phyloP scores from a whole-genome alignment of 2,888 invertebrate genomes.

The Caenorhabditis becei region DNA sequence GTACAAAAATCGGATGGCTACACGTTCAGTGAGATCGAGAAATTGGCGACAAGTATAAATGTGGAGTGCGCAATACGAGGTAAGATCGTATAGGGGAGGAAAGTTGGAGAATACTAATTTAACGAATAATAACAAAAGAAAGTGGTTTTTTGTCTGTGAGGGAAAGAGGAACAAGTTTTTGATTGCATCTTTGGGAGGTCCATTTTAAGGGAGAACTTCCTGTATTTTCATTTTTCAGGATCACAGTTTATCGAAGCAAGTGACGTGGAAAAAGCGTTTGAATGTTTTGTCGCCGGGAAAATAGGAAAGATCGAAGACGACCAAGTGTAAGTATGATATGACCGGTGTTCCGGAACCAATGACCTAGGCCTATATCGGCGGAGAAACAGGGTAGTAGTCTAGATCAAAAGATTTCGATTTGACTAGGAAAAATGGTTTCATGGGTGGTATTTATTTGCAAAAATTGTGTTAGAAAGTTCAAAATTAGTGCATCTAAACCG shows the following conservation, averaged over 20 bases:
- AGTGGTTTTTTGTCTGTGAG: conserved; percentile 15
- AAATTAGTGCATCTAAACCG: background rate
- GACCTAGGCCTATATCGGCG: background rate
- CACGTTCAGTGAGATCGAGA: conserved; percentile 53
- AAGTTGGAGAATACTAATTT: background rate
- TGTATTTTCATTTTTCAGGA: conserved; percentile 31
- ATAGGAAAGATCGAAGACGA: conserved; percentile 51
- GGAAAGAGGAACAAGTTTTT: background rate
- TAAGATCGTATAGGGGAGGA: conserved; percentile 9
- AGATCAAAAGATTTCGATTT: background rate
- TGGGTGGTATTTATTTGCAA: conserved; percentile 7
- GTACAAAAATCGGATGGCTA: conserved; percentile 59
- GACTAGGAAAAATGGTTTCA: background rate
- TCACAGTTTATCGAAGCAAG: conserved; percentile 11
- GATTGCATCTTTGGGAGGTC: background rate
- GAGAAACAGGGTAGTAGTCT: background rate
- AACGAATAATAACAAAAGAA: background rate
- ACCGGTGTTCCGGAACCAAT: conserved; percentile 28
- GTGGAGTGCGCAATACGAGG: conserved; percentile 60
- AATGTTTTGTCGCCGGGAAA: conserved; percentile 51
- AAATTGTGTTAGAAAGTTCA: conserved; percentile 25
- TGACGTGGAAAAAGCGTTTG: conserved; percentile 59
- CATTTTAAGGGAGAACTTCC: background rate
- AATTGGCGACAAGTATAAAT: conserved; percentile 55
- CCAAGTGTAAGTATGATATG: conserved; percentile 45